These are phyloP conservation scores for Xestia xanthographa DNA, from an alignment of 2,888 invertebrate species.

Conservation along the genomic window DNA sequence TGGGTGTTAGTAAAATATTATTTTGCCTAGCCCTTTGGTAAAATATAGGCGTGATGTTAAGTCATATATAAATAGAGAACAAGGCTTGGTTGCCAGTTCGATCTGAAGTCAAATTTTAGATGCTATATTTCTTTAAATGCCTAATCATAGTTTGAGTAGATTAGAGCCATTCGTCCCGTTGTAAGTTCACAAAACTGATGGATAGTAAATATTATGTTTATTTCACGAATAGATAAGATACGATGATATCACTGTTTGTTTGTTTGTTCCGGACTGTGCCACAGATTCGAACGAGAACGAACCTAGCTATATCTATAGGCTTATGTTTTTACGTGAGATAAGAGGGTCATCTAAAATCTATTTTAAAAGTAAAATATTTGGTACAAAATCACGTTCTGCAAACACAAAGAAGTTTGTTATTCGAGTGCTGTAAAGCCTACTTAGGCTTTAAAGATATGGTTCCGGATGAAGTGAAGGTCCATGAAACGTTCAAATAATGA, in stretches of 20 bases:
- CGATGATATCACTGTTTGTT: slow-evolving; percentile 39
- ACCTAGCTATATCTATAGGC: slow-evolving; percentile 18
- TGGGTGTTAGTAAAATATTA: not conserved
- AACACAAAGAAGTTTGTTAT: not conserved
- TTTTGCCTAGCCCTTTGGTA: not conserved
- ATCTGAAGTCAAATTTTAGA: not conserved
- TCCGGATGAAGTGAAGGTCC: not conserved
- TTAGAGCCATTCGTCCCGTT: not conserved
- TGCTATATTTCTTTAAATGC: not conserved
- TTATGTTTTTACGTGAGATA: slow-evolving; percentile 29
- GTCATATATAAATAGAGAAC: not conserved
- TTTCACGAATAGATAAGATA: slow-evolving; percentile 55
- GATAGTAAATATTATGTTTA: slow-evolving; percentile 33
- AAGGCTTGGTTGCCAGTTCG: not conserved
- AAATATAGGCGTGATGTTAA: not conserved
- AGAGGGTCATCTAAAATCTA: slow-evolving; percentile 20
- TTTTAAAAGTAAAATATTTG: not conserved
- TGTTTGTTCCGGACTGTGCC: slow-evolving; percentile 48
- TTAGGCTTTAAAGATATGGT: not conserved
- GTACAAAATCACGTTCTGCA: not conserved
- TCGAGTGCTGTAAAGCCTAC: not conserved
- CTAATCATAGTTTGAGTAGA: not conserved
- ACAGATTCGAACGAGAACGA: too few relatives aligned
- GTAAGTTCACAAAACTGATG: slow-evolving; percentile 32
- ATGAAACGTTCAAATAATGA: not conserved